Conservation (phyloP, 1,140 invertebrate species). For the Platorchestia sp. region DNA sequence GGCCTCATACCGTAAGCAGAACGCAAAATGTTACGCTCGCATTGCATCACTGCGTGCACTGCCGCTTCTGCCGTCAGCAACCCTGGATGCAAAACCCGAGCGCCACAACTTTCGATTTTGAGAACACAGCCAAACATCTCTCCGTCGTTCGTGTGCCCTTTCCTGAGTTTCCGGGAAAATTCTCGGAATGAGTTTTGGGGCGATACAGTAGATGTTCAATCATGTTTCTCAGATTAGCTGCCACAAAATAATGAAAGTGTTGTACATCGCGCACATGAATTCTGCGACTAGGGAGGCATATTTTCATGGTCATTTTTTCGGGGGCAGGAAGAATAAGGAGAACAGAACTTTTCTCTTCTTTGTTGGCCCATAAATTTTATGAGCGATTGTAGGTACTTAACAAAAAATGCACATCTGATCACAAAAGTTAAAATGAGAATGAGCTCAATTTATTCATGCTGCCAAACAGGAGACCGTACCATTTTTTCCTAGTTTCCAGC, state of each 20-base stretch:
- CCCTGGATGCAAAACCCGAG: background rate
- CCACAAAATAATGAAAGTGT: background rate
- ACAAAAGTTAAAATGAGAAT: too few species aligned
- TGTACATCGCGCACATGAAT: background rate
- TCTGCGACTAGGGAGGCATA: background rate
- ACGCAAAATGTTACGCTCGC: background rate
- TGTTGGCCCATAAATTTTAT: background rate
- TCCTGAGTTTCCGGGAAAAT: background rate
- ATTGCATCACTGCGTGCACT: background rate
- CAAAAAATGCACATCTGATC: background rate
- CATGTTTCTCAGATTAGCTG: background rate
- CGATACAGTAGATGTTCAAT: background rate
- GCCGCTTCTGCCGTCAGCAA: background rate
- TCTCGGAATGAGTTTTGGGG: background rate
- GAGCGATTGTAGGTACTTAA: background rate
- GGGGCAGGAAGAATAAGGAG: background rate
- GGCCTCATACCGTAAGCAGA: background rate
- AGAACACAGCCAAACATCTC: background rate
- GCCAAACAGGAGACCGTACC: background rate
- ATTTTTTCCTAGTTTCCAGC: background rate
- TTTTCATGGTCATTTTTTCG: background rate
- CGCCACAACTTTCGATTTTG: background rate
- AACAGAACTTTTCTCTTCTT: background rate
- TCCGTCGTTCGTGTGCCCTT: background rate
- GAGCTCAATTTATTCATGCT: too few species aligned